These are phyloP conservation scores for Salticus scenicus DNA, from an alignment of 2,888 invertebrate species.

Conservation along the genomic window DNA sequence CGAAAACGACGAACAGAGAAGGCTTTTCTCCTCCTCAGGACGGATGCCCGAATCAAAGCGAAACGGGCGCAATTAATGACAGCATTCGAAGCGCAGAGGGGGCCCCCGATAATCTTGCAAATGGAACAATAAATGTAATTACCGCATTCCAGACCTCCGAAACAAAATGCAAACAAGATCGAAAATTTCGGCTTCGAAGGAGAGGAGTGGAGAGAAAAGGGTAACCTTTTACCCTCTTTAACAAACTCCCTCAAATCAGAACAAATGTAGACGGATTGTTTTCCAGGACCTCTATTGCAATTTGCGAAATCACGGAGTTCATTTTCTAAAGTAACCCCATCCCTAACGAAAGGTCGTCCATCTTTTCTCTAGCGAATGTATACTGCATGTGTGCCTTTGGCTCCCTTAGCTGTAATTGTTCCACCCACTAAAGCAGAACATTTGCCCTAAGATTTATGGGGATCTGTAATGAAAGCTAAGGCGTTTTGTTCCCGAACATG, in stretches of 20 bases:
- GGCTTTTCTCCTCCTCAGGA: not conserved
- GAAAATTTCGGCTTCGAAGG: conserved; percentile 34
- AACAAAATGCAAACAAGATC: conserved; percentile 49
- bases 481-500: not conserved
- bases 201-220: conserved; percentile 1
- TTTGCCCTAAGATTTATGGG: conserved; percentile 47
- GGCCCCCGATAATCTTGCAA: conserved; percentile 63
- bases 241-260: conserved; percentile 50
- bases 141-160: conserved; percentile 40
- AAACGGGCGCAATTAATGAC: conserved; percentile 55
- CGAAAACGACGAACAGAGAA: not conserved
- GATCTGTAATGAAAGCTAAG: conserved; percentile 43
- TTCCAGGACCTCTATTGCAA: conserved; percentile 43
- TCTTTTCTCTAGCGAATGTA: conserved; percentile 12
- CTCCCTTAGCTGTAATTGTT: conserved; percentile 55
- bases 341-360: conserved; percentile 60
- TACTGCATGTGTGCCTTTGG: not conserved
- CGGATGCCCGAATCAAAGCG: conserved; percentile 8
- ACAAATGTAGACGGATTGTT: conserved; percentile 64
- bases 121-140: conserved; percentile 69
- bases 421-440: conserved; percentile 34
- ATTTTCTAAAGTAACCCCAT: conserved; percentile 67
- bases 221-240: conserved; percentile 50
- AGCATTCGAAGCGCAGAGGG: conserved; percentile 40
- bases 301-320: conserved; percentile 65